Percentiles rank a stretch among this genome's conserved stretches.
Conservation (phyloP, 2,797 vertebrate genomes). For the Pseudochirops corinnae region DNA sequence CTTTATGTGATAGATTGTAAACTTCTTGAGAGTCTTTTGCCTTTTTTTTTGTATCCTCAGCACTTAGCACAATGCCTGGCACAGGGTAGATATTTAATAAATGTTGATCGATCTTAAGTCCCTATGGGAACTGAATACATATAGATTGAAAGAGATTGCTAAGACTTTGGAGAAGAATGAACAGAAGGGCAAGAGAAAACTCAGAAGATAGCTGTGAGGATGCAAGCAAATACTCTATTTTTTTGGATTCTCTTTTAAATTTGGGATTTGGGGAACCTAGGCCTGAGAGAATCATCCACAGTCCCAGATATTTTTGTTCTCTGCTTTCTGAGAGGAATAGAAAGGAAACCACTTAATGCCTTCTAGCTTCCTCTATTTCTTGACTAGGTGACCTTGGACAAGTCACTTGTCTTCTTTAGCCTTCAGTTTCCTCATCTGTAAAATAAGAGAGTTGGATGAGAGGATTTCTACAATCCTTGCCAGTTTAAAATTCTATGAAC, state of each 20-base stretch:
- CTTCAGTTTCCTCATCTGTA: neutral
- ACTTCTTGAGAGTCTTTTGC: neutral
- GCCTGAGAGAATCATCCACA: neutral
- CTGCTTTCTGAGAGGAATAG: neutral
- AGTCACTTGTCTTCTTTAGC: neutral
- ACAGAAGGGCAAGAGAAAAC: neutral
- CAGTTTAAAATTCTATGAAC: neutral
- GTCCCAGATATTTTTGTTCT: neutral
- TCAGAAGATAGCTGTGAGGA: neutral
- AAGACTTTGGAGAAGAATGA: neutral
- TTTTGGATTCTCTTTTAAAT: constrained; percentile 6
- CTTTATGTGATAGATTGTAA: neutral
- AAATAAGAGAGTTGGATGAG: neutral
- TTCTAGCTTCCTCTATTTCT: neutral
- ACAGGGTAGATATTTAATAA: neutral
- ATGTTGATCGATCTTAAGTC: neutral
- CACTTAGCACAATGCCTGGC: neutral
- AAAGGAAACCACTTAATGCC: constrained; percentile 33
- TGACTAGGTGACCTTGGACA: neutral
- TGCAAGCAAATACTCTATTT: constrained; percentile 1
- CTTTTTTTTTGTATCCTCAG: neutral
- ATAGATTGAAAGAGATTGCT: neutral
- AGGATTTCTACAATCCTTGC: neutral
- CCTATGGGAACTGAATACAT: neutral
- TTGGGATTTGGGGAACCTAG: constrained; percentile 7